A percentile compares a stretch with the other conserved stretches of the same genome.
Evolutionary conservation across 1,140 invertebrate species (phyloP).

Genomic region (Euschistus heros): DNA sequence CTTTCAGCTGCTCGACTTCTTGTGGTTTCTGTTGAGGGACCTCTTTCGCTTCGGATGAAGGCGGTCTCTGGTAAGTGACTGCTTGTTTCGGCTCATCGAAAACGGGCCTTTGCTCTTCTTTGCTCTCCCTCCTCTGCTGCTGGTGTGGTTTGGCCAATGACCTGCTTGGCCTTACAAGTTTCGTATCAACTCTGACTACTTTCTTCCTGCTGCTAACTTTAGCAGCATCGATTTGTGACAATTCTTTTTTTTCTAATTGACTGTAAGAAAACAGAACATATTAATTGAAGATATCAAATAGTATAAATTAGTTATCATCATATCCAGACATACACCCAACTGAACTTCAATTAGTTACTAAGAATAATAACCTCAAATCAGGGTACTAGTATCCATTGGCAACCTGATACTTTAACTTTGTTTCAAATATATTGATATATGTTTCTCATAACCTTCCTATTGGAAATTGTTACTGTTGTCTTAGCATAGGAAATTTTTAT

Average conservation of each 20-base stretch:
- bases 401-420: too few relatives aligned
- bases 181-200: conserved; percentile 24
- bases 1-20: background rate
- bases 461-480: too few relatives aligned
- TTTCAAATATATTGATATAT: too few relatives aligned
- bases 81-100: background rate
- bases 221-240: conserved; percentile 40
- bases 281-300: too few relatives aligned
- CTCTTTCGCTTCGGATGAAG: background rate
- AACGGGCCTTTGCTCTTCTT: background rate
- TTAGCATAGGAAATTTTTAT: too few relatives aligned
- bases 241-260: conserved; percentile 57
- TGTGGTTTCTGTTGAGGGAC: background rate
- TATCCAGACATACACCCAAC: too few relatives aligned
- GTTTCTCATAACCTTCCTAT: too few relatives aligned
- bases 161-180: conserved; percentile 21
- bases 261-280: background rate
- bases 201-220: conserved; percentile 34
- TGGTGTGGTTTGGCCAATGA: background rate
- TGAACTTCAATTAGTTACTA: too few relatives aligned
- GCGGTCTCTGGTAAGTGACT: background rate
- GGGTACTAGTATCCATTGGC: too few relatives aligned
- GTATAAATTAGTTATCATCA: too few relatives aligned
- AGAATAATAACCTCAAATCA: too few relatives aligned
- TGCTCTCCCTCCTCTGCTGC: background rate